phyloP scores from a whole-genome alignment of 2,888 invertebrate genomes.

The Drosophila pseudotalamancana region DNA sequence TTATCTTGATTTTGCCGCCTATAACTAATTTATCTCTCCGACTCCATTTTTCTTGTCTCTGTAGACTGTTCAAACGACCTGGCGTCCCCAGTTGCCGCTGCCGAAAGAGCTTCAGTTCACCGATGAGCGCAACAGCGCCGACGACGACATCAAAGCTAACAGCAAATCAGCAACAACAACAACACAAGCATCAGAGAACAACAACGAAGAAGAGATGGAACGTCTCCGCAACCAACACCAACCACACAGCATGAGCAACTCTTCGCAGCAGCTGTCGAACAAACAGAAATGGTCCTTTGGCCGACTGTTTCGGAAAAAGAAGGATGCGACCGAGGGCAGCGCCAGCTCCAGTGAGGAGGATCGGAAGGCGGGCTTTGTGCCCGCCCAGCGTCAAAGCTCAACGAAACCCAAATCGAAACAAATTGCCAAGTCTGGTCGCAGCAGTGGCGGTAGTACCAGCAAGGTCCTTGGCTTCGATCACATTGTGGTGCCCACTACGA shows the following conservation, averaged over 20 bases:
- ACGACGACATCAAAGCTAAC: conserved; percentile 65
- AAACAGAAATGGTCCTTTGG: conserved; percentile 92
- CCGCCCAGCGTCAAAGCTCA: conserved; percentile 65
- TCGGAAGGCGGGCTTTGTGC: conserved; percentile 83
- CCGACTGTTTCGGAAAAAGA: conserved; percentile 90
- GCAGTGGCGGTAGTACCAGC: conserved; percentile 3
- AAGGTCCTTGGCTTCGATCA: conserved; percentile 86
- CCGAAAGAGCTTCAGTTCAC: conserved; percentile 82
- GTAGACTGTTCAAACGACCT: conserved; percentile 84
- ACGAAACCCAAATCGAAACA: conserved; percentile 60
- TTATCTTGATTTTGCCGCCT: conserved; percentile 58
- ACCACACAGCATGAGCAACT: conserved; percentile 43
- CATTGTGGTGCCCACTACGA: conserved; percentile 84
- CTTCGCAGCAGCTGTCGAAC: conserved; percentile 66
- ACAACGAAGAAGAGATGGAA: conserved; percentile 56
- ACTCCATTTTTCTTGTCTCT: conserved; percentile 30
- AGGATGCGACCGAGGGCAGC: conserved; percentile 84
- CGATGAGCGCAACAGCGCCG: conserved; percentile 77
- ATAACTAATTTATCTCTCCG: conserved; percentile 30
- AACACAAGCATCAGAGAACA: conserved; percentile 64
- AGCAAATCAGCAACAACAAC: conserved; percentile 49
- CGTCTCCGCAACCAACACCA: conserved; percentile 52
- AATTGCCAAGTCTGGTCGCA: conserved; percentile 17
- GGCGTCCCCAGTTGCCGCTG: conserved; percentile 84
- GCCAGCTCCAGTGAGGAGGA: conserved; percentile 84